Percentiles rank a stretch among this genome's conserved stretches.
Conservation (phyloP, 2,113 vertebrate genomes). For the Entomyzon cyanotis region DNA sequence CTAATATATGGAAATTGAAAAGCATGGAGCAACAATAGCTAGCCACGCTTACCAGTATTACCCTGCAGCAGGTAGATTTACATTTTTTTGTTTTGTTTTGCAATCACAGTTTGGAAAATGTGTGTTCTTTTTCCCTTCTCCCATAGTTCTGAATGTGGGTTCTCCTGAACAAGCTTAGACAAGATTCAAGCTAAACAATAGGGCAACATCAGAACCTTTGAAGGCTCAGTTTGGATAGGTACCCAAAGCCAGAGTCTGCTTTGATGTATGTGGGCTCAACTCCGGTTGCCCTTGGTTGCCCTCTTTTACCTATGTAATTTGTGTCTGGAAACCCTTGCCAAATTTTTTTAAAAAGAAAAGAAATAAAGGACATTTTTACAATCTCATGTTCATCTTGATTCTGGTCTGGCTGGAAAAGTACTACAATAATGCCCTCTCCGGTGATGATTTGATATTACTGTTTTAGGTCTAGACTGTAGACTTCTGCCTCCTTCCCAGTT, state of each 20-base stretch:
- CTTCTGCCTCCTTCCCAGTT: neutral
- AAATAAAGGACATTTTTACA: slow-evolving; percentile 16
- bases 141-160: slow-evolving; percentile 46
- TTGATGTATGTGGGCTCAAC: slow-evolving; percentile 56
- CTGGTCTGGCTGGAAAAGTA: slow-evolving; percentile 18
- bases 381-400: slow-evolving; percentile 44
- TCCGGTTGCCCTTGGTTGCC: slow-evolving; percentile 59
- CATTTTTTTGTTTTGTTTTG: slow-evolving; percentile 69
- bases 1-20: slow-evolving; percentile 63
- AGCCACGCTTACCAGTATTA: slow-evolving; percentile 60
- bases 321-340: slow-evolving; percentile 42
- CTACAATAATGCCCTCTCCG: neutral
- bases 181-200: slow-evolving; percentile 59
- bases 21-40: slow-evolving; percentile 50
- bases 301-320: slow-evolving; percentile 55
- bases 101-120: slow-evolving; percentile 53
- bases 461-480: neutral
- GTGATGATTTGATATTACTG: neutral
- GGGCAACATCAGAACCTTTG: slow-evolving; percentile 63
- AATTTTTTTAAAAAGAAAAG: neutral
- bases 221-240: slow-evolving; percentile 56
- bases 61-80: slow-evolving; percentile 58
- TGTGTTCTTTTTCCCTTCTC: slow-evolving; percentile 55
- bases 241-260: slow-evolving; percentile 47
- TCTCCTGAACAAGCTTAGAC: slow-evolving; percentile 60